These are phyloP conservation scores for Zaprionus gabonicus DNA, from an alignment of 1,140 invertebrate genomes.

Conservation along the genomic window DNA sequence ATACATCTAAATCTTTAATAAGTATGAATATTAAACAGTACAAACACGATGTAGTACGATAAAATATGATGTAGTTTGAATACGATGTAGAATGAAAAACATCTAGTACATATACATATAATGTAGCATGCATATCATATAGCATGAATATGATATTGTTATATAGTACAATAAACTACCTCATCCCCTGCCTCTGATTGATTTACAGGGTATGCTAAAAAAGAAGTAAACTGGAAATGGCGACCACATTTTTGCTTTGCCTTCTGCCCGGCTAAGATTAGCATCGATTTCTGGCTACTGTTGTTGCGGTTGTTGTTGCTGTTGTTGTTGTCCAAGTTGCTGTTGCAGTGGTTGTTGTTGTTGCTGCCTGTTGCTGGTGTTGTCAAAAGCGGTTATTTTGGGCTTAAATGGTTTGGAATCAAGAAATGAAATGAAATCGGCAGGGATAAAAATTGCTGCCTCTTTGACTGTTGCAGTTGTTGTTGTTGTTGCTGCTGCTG, in stretches of 20 bases:
- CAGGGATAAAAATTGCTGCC: constrained; percentile 41
- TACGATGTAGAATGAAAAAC: no score
- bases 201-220: constrained; percentile 43
- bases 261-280: constrained; percentile 64
- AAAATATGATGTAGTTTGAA: no score
- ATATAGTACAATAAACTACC: neutral
- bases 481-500: neutral
- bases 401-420: constrained; percentile 70
- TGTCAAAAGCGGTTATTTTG: constrained; percentile 73
- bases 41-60: no score
- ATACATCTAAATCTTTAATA: no score
- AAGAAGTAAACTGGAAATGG: constrained; percentile 49
- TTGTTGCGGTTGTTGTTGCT: constrained; percentile 49
- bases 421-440: constrained; percentile 71
- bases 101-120: no score
- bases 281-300: constrained; percentile 80
- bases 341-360: constrained; percentile 21
- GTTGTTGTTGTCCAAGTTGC: constrained; percentile 24
- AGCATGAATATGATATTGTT: no score
- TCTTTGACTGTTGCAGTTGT: neutral
- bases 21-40: no score
- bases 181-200: neutral
- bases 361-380: constrained; percentile 49
- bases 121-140: no score
- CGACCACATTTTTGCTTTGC: constrained; percentile 49